Conservation (phyloP, 2,797 vertebrate genomes). For the Acipenser transmontanus region DNA sequence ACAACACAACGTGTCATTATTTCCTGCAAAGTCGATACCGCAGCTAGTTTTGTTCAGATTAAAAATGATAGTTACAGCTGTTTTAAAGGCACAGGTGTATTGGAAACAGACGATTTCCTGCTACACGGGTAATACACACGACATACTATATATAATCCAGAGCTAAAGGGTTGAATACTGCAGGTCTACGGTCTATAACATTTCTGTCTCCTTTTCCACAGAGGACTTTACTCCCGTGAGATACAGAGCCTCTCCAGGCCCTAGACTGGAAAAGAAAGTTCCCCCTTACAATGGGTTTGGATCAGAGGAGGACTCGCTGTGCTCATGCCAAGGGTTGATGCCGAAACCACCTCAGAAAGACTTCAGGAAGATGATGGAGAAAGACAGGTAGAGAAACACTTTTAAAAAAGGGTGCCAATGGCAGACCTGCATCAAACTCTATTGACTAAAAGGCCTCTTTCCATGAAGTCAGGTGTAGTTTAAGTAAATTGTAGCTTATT, state of each 20-base stretch:
- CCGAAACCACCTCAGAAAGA: conserved; percentile 62
- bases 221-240: conserved; percentile 74
- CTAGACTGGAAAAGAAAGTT: conserved; percentile 49
- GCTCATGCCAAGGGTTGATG: conserved; percentile 65
- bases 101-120: too few species aligned
- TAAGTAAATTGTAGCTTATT: too few species aligned
- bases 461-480: too few species aligned
- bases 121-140: too few species aligned
- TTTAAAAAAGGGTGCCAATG: too few species aligned
- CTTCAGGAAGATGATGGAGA: conserved; percentile 69
- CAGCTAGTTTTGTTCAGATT: conserved; percentile 11
- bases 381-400: conserved; percentile 71
- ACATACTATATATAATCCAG: background rate
- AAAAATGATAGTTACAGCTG: conserved; percentile 39
- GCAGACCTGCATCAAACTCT: too few species aligned
- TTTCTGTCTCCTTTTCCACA: conserved; percentile 43
- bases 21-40: too few species aligned
- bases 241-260: conserved; percentile 53
- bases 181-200: conserved; percentile 34
- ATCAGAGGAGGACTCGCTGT: conserved; percentile 86
- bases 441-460: too few species aligned
- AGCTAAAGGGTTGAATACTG: conserved; percentile 32
- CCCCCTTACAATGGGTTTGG: conserved; percentile 88
- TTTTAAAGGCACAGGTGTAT: conserved; percentile 16
- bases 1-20: too few species aligned